Evolutionary conservation across 2,888 invertebrate species (phyloP).

Genomic region (Archips crataeganus): DNA sequence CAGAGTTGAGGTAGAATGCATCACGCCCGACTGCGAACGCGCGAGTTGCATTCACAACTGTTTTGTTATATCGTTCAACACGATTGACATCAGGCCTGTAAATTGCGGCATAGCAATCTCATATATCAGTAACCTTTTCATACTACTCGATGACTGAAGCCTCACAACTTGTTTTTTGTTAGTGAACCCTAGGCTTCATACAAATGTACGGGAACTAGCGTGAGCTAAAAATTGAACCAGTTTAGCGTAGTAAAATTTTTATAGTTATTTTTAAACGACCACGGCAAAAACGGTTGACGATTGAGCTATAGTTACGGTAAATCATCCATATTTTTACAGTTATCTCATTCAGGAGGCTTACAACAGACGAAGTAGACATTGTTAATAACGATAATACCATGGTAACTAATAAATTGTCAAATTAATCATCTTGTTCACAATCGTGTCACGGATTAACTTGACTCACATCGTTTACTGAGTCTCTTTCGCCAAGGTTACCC

Average conservation of each 20-base stretch:
- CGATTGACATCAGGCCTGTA: not conserved
- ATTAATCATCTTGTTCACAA: too few relatives aligned
- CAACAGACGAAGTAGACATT: not conserved
- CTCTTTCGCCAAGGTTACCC: not conserved
- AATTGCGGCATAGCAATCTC: not conserved
- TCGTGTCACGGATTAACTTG: too few relatives aligned
- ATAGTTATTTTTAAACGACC: constrained; percentile 24
- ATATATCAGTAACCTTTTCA: not conserved
- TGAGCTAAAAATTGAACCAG: constrained; percentile 4
- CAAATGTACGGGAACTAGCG: constrained; percentile 2
- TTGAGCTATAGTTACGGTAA: constrained; percentile 2
- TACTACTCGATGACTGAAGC: not conserved
- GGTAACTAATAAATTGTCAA: too few relatives aligned
- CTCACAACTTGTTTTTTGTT: not conserved
- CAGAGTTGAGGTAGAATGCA: not conserved
- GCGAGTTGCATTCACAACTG: not conserved
- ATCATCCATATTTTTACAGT: constrained; percentile 20
- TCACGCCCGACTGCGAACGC: constrained; percentile 1
- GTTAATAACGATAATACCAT: not conserved
- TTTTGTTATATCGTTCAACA: not conserved
- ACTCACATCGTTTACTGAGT: not conserved
- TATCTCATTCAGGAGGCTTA: not conserved
- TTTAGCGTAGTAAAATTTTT: constrained; percentile 20
- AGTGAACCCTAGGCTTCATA: not conserved
- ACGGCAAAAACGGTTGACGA: constrained; percentile 22